Percentiles rank a stretch among this genome's conserved stretches.
These are phyloP conservation scores for Spicauda simplicius DNA, from an alignment of 2,888 invertebrate species.

Conservation along the genomic window DNA sequence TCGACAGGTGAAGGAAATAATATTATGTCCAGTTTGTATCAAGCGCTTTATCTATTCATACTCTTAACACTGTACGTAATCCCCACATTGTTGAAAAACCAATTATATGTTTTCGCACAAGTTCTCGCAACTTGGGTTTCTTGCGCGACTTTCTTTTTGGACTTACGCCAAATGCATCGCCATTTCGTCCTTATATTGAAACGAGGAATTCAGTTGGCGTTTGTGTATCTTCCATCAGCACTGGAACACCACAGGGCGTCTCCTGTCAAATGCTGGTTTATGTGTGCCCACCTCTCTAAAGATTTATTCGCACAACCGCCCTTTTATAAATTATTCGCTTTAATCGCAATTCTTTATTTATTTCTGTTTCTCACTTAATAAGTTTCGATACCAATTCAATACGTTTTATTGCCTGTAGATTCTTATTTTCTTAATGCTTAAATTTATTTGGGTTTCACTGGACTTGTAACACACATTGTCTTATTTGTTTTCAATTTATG, in stretches of 20 bases:
- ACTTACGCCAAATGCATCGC: slow-evolving; percentile 30
- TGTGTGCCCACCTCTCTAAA: slow-evolving; percentile 59
- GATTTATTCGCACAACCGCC: slow-evolving; percentile 61
- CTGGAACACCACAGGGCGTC: slow-evolving; percentile 64
- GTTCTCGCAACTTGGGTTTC: slow-evolving; percentile 13
- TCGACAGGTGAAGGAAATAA: slow-evolving; percentile 41
- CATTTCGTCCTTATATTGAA: slow-evolving; percentile 19
- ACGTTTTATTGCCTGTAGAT: slow-evolving; percentile 34
- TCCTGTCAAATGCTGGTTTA: slow-evolving; percentile 63
- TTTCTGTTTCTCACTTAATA: slow-evolving; percentile 54
- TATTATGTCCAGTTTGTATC: slow-evolving; percentile 38
- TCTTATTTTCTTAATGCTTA: background rate
- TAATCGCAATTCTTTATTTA: slow-evolving; percentile 53
- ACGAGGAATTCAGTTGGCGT: slow-evolving; percentile 11
- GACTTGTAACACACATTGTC: background rate
- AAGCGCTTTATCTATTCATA: background rate
- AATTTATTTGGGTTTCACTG: background rate
- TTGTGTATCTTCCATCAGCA: slow-evolving; percentile 56
- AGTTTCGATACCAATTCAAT: slow-evolving; percentile 46
- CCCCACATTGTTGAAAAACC: background rate
- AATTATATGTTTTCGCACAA: slow-evolving; percentile 7
- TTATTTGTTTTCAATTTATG: background rate
- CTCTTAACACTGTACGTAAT: too few species aligned
- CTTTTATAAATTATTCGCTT: slow-evolving; percentile 61
- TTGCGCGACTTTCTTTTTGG: slow-evolving; percentile 33